A percentile compares a stretch with the other conserved stretches of the same genome.
Evolutionary conservation across 2,113 vertebrate genomes (phyloP).

Genomic region (Dendrocopos noguchii): DNA sequence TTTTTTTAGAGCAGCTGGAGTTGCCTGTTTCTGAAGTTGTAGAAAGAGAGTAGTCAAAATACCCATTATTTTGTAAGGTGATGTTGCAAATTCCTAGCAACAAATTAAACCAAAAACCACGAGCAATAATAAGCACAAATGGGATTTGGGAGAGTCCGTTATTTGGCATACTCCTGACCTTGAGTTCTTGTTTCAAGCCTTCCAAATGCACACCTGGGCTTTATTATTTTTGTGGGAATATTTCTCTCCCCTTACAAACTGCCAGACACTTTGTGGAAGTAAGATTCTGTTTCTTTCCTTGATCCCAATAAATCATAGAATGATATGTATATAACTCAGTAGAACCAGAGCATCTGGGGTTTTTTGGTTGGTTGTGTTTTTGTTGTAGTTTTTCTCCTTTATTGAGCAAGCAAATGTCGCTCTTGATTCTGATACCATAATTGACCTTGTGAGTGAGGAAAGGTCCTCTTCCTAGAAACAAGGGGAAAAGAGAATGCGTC

Average conservation of each 20-base stretch:
- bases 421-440: not conserved
- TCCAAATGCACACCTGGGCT: not conserved
- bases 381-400: not conserved
- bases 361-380: too few species aligned
- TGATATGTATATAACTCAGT: not conserved
- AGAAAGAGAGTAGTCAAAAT: not conserved
- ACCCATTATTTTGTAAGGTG: not conserved
- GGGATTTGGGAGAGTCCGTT: not conserved
- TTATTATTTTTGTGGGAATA: not conserved
- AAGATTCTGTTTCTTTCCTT: not conserved
- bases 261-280: not conserved
- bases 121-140: not conserved
- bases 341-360: not conserved
- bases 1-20: not conserved
- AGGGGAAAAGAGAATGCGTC: not conserved
- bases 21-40: not conserved
- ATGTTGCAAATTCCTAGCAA: not conserved
- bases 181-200: not conserved
- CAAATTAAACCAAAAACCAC: not conserved
- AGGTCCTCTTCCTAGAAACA: not conserved
- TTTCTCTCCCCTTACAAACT: not conserved
- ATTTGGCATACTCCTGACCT: not conserved
- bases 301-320: not conserved
- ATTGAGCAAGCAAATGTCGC: not conserved
- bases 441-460: not conserved